phyloP scores from a whole-genome alignment of 1,140 invertebrate genomes.

The Zaprionus tsacasi region DNA sequence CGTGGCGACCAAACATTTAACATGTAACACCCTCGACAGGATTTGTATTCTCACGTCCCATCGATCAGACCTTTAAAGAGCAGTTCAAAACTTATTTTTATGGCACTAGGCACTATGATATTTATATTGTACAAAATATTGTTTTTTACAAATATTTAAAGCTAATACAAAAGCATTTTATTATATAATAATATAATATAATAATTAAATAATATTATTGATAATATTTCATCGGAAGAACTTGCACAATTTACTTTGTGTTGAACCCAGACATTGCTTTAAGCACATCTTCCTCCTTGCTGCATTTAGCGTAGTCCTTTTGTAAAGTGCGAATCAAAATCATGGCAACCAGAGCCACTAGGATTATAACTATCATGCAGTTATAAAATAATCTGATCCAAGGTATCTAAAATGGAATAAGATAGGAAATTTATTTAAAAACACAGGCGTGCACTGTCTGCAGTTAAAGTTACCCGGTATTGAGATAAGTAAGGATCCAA shows the following conservation, averaged over 20 bases:
- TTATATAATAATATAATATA: too few relatives aligned
- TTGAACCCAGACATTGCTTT: background rate
- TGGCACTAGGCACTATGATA: too few relatives aligned
- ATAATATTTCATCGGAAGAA: background rate
- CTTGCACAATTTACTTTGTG: background rate
- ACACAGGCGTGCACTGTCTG: background rate
- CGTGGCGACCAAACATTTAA: too few relatives aligned
- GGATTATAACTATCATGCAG: slow-evolving; percentile 99
- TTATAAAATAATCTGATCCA: slow-evolving; percentile 99
- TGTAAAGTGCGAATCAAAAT: slow-evolving; percentile 98
- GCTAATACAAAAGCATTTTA: too few relatives aligned
- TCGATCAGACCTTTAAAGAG: too few relatives aligned
- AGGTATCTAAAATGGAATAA: slow-evolving; percentile 91
- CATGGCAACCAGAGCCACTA: slow-evolving; percentile 99
- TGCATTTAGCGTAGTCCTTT: slow-evolving; percentile 99
- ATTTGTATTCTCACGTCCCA: too few relatives aligned
- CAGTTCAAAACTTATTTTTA: background rate
- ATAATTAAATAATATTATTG: too few relatives aligned
- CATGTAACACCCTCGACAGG: too few relatives aligned
- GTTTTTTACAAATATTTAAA: too few relatives aligned
- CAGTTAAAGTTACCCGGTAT: slow-evolving; percentile 89
- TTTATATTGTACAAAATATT: too few relatives aligned
- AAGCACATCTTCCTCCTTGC: slow-evolving; percentile 97
- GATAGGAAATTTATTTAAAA: background rate
- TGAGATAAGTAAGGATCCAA: slow-evolving; percentile 99